Percentiles rank a stretch among this genome's conserved stretches.
Evolutionary conservation across 2,113 vertebrate genomes (phyloP).

Genomic region (Colaptes auratus): DNA sequence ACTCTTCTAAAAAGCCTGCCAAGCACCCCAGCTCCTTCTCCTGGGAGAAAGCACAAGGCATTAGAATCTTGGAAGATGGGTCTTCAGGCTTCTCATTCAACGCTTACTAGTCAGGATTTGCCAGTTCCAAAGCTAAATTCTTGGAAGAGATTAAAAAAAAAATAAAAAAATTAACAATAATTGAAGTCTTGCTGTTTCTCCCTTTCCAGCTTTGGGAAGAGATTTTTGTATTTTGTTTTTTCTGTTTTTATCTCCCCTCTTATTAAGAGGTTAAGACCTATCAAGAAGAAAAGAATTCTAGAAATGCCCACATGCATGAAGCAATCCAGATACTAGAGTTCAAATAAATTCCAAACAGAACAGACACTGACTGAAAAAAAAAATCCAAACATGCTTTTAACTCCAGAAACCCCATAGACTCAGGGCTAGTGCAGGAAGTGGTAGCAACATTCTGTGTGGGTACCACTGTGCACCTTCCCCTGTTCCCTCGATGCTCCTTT

Average conservation of each 20-base stretch:
- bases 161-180: not conserved
- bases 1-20: slow-evolving; percentile 1
- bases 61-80: not conserved
- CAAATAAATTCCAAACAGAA: not conserved
- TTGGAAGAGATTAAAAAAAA: not conserved
- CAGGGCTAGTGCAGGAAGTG: not conserved
- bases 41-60: not conserved
- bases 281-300: not conserved
- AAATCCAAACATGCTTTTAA: not conserved
- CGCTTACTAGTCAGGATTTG: not conserved
- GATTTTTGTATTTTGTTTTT: not conserved
- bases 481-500: not conserved
- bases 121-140: not conserved
- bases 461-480: not conserved
- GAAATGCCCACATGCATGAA: not conserved
- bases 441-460: not conserved
- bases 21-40: not conserved
- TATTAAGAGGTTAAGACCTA: not conserved
- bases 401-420: not conserved
- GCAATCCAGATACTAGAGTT: not conserved
- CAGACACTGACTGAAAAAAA: not conserved
- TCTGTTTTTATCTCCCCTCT: not conserved
- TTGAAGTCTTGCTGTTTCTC: not conserved
- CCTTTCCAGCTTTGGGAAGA: not conserved
- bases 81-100: not conserved